Percentiles rank a stretch among this genome's conserved stretches.
Evolutionary conservation across 2,888 invertebrate genomes (phyloP).

Genomic region (Drosophila borborema): DNA sequence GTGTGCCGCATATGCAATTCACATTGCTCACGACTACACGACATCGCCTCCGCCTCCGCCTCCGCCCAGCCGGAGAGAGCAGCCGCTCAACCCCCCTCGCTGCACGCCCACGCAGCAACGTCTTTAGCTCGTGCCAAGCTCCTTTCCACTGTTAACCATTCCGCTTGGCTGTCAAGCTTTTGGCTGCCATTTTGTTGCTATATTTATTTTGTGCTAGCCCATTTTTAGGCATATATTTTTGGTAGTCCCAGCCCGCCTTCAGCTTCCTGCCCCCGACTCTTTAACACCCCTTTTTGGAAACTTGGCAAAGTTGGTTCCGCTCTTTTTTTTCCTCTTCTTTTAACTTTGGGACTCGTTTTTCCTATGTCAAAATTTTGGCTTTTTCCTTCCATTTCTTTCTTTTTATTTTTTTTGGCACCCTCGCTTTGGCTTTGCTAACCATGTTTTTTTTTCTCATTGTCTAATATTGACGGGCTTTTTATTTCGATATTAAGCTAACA

Average conservation of each 20-base stretch:
- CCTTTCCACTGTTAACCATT: neutral
- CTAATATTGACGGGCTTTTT: constrained; percentile 57
- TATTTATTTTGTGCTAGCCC: constrained; percentile 61
- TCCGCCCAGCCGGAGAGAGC: too few species aligned
- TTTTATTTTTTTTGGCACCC: constrained; percentile 10
- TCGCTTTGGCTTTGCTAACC: constrained; percentile 31
- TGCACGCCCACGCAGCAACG: constrained; percentile 19
- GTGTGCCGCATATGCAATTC: constrained; percentile 72
- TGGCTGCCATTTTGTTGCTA: constrained; percentile 55
- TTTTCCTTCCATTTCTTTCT: neutral
- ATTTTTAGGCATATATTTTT: constrained; percentile 69
- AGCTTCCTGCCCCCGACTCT: neutral
- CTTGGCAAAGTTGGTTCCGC: constrained; percentile 44
- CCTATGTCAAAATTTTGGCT: constrained; percentile 37
- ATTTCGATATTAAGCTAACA: constrained; percentile 54
- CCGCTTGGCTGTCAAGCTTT: constrained; percentile 5
- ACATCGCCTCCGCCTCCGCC: constrained; percentile 8
- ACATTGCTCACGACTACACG: constrained; percentile 24
- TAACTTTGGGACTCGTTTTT: constrained; percentile 23
- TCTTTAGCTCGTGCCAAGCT: constrained; percentile 23
- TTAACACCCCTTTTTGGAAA: constrained; percentile 18
- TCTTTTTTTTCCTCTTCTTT: constrained; percentile 18
- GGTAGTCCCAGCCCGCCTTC: constrained; percentile 10
- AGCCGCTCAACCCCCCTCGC: neutral
- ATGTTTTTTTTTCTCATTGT: constrained; percentile 25